Conservation (phyloP, 53 echinoderm and acorn worm species). For the Holothuria scabra region DNA sequence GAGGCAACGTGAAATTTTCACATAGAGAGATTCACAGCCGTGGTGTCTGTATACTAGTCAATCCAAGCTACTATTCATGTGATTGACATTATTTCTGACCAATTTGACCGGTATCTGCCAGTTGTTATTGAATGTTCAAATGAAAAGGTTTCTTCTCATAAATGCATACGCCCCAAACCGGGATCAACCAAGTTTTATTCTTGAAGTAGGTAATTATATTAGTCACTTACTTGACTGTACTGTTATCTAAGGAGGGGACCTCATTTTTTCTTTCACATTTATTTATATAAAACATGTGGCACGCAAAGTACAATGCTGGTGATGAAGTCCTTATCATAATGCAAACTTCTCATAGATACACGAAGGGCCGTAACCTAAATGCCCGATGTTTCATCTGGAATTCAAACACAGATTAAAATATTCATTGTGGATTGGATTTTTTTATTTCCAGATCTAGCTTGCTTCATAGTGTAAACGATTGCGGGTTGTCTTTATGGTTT, state of each 20-base stretch:
- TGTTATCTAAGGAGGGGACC: slow-evolving; percentile 37
- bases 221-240: slow-evolving; percentile 5
- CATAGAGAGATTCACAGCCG: slow-evolving; percentile 26
- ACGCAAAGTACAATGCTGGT: slow-evolving; percentile 12
- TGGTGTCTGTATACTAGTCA: slow-evolving; percentile 41
- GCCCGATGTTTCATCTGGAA: slow-evolving; percentile 14
- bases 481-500: no score
- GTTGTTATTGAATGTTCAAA: slow-evolving; percentile 6
- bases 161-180: slow-evolving; percentile 50
- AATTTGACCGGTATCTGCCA: slow-evolving; percentile 37
- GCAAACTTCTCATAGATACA: slow-evolving; percentile 33
- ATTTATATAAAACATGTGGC: slow-evolving; percentile 29
- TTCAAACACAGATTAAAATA: slow-evolving; percentile 4
- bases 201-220: slow-evolving; percentile 43
- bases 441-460: no score
- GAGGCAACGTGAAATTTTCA: slow-evolving; percentile 35
- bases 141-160: slow-evolving; percentile 26
- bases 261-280: slow-evolving; percentile 25
- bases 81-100: slow-evolving; percentile 16
- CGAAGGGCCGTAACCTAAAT: slow-evolving; percentile 25
- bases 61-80: slow-evolving; percentile 6
- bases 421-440: slow-evolving; percentile 37
- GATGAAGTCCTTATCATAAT: not conserved
- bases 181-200: slow-evolving; percentile 33
- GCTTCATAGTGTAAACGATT: no score